Base-by-base conservation (phyloP, 2,113 vertebrate species). In the Neolamprologus longior region DNA sequence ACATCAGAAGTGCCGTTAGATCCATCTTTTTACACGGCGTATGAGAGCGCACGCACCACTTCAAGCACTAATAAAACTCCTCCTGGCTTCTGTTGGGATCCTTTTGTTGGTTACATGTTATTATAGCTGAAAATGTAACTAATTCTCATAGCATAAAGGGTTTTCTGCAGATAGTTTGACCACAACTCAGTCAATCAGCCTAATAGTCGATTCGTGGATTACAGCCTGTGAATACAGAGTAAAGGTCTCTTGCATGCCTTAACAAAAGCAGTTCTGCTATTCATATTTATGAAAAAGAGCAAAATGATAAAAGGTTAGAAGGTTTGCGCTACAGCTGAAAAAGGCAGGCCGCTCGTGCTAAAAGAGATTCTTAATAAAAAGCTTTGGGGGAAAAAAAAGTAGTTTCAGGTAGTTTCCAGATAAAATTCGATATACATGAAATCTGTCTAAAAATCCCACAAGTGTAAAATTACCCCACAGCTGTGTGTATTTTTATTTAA, bases 401-500 rank as follows among this genome's bases (percentile, higher is more conserved):
- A 86, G 40, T 73, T 90, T 61, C 28, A 82, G 93, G 94, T 93
- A 82, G 37, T 94, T 93, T 94, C 94, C 94, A 92, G 28, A 28
- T 7, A 40, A 17, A 85, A 80, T 37, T 53, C 58, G 40, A 89
- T 83, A 42, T 9, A 37, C 14, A 66, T 52, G n/a, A 81, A 57
- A 50, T 86, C 24, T 24, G 7, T 24, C 7, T 17, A 47, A 84
- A 84, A 84, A 35, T 90, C 66, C 79, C 10, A 31, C 35, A 15
- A 12, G 76, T 53, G 55, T 90, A 42, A 31, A 13, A 54, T 82
- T 83, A 87, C 81, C 50, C 6, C 14, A 68, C 89, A 94, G 88
- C 88, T 92, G 91, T 54, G 54, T 80, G 26, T 7, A 13, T 78
- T 79, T 58, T 71, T 42, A 55, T 45, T 84, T 26, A 13, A 45